Conservation (phyloP, 2,888 invertebrate species). For the Drosophila multiciliata region DNA sequence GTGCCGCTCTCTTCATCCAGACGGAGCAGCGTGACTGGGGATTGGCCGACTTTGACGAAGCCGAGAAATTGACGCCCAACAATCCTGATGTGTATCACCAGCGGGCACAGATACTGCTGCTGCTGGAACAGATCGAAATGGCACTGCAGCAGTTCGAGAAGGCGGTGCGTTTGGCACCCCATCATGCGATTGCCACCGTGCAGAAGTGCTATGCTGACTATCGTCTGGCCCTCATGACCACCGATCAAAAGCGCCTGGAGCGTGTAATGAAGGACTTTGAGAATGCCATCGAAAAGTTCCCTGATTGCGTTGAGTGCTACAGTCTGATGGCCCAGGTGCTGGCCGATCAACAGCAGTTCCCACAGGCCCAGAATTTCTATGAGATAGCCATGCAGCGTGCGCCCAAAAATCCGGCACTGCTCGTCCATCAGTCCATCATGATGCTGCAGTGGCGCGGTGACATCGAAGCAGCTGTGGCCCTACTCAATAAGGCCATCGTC, state of each 20-base stretch:
- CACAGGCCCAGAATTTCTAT: constrained; percentile 93
- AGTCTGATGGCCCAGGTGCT: constrained; percentile 96
- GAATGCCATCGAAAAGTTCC: constrained; percentile 91
- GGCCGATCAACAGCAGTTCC: constrained; percentile 93
- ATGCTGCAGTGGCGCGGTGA: constrained; percentile 94
- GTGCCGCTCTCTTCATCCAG: constrained; percentile 94
- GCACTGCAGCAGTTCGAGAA: constrained; percentile 93
- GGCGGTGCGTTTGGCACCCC: constrained; percentile 92
- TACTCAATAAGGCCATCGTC: constrained; percentile 93
- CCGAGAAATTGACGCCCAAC: constrained; percentile 90
- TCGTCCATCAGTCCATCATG: constrained; percentile 94
- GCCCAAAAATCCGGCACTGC: constrained; percentile 93
- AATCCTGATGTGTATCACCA: constrained; percentile 97
- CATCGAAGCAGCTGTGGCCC: constrained; percentile 90
- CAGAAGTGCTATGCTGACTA: constrained; percentile 97
- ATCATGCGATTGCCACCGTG: constrained; percentile 93
- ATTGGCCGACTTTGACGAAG: constrained; percentile 91
- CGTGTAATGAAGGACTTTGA: constrained; percentile 91
- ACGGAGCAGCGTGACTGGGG: constrained; percentile 90
- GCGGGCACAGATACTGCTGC: constrained; percentile 93
- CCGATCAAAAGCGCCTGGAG: constrained; percentile 87
- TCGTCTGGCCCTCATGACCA: constrained; percentile 88
- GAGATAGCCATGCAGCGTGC: constrained; percentile 92
- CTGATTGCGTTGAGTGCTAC: constrained; percentile 93
- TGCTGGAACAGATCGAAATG: constrained; percentile 92